Evolutionary conservation across 1,140 invertebrate species (phyloP).

Genomic region (Brachionus rubens): DNA sequence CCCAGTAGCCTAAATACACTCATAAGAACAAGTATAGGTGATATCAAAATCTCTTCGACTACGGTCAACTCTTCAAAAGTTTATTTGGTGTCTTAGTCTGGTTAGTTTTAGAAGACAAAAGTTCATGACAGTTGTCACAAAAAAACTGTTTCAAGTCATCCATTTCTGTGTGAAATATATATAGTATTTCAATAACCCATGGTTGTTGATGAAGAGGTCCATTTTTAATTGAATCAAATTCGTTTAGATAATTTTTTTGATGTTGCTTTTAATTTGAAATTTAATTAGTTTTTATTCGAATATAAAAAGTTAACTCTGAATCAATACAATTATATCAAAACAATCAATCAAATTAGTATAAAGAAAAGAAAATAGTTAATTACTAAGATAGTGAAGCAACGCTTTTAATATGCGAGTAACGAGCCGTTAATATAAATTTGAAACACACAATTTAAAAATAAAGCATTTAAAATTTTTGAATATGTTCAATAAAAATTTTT

Average conservation of each 20-base stretch:
- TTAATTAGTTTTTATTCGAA: not conserved
- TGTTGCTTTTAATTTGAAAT: not conserved
- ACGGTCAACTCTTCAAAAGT: constrained; percentile 18
- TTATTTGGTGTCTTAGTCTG: not conserved
- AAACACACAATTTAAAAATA: too few relatives aligned
- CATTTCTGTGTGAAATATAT: constrained; percentile 5
- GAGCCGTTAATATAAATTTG: too few relatives aligned
- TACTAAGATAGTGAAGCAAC: too few relatives aligned
- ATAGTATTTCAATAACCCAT: not conserved
- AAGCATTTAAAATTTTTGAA: too few relatives aligned
- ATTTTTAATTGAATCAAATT: not conserved
- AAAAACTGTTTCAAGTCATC: not conserved
- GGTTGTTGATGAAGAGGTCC: constrained; percentile 4
- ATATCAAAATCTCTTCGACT: constrained; percentile 11
- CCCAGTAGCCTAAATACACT: constrained; percentile 10
- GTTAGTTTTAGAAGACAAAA: constrained; percentile 12
- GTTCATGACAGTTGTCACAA: constrained; percentile 5
- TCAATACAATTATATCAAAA: not conserved
- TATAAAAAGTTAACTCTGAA: not conserved
- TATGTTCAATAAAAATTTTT: too few relatives aligned
- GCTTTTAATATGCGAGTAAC: too few relatives aligned
- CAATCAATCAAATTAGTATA: not conserved
- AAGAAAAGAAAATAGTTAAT: too few relatives aligned
- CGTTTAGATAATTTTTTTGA: not conserved
- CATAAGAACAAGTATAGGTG: constrained; percentile 23